Percentiles rank a stretch among this genome's conserved stretches.
phyloP scores from a whole-genome alignment of 1,140 invertebrate genomes.

The Nephila pilipes region DNA sequence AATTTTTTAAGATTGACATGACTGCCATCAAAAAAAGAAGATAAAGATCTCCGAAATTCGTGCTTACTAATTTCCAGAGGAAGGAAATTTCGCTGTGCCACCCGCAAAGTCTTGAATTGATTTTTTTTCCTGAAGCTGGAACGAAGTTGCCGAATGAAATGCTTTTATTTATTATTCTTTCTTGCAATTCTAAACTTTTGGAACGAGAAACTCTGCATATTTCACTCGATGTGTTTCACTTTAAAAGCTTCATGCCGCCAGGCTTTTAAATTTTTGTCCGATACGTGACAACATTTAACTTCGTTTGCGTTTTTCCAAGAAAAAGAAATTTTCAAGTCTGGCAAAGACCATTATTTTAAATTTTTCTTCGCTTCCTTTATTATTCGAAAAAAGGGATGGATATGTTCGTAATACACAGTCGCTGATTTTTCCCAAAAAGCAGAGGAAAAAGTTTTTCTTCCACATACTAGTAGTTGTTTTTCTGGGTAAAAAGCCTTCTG shows the following conservation, averaged over 20 bases:
- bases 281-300: constrained; percentile 22
- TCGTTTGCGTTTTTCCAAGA: not conserved
- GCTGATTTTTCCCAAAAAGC: not conserved
- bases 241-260: constrained; percentile 3
- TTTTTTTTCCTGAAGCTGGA: not conserved
- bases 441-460: not conserved
- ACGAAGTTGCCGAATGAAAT: not conserved
- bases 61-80: not conserved
- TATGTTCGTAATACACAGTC: too few relatives aligned
- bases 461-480: not conserved
- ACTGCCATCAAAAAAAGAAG: too few relatives aligned
- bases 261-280: constrained; percentile 9
- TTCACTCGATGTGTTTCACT: constrained; percentile 11
- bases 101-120: not conserved
- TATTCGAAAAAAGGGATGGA: not conserved
- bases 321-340: not conserved
- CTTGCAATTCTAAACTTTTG: not conserved
- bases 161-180: not conserved
- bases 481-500: not conserved
- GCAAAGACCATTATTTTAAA: not conserved
- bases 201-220: not conserved
- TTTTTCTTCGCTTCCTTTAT: not conserved
- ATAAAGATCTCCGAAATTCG: too few relatives aligned
- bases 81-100: not conserved
- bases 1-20: too few relatives aligned